A percentile compares a stretch with the other conserved stretches of the same genome.
Evolutionary conservation across 2,113 vertebrate genomes (phyloP).

Genomic region (Nerophis ophidion): DNA sequence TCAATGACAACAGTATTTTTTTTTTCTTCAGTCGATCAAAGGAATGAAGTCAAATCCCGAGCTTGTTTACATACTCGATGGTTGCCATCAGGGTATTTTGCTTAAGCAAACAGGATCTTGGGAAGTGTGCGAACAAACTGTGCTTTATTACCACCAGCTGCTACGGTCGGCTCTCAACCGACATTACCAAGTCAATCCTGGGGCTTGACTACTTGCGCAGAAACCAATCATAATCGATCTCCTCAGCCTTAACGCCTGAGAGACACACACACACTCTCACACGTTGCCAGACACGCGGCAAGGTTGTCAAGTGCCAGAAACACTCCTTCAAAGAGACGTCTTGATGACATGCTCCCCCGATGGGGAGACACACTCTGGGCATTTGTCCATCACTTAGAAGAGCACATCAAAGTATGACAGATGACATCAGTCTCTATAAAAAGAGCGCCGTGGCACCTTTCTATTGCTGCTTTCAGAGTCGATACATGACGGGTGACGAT

Average conservation of each 20-base stretch:
- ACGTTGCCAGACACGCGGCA: neutral
- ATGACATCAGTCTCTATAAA: conserved; percentile 51
- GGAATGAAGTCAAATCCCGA: neutral
- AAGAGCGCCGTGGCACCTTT: conserved; percentile 24
- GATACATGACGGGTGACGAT: conserved; percentile 31
- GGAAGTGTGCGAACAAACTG: conserved; percentile 34
- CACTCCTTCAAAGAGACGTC: conserved; percentile 48
- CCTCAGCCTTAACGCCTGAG: conserved; percentile 9
- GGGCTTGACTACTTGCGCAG: conserved; percentile 38
- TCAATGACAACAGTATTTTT: too few species aligned
- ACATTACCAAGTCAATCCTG: conserved; percentile 52
- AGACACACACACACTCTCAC: conserved; percentile 26
- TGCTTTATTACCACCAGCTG: conserved; percentile 60
- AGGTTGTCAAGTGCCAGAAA: conserved; percentile 50
- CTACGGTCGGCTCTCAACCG: conserved; percentile 41
- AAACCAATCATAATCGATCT: conserved; percentile 60
- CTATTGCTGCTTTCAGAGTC: conserved; percentile 15
- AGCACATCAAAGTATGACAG: conserved; percentile 50
- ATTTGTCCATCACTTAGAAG: conserved; percentile 56
- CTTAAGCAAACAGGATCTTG: conserved; percentile 33
- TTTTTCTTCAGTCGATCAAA: neutral
- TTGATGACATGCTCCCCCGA: conserved; percentile 44
- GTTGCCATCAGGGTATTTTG: conserved; percentile 25
- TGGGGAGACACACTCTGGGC: conserved; percentile 30
- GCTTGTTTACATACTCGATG: neutral